These are phyloP conservation scores for Falco biarmicus DNA, from an alignment of 2,797 vertebrate species.

Conservation along the genomic window DNA sequence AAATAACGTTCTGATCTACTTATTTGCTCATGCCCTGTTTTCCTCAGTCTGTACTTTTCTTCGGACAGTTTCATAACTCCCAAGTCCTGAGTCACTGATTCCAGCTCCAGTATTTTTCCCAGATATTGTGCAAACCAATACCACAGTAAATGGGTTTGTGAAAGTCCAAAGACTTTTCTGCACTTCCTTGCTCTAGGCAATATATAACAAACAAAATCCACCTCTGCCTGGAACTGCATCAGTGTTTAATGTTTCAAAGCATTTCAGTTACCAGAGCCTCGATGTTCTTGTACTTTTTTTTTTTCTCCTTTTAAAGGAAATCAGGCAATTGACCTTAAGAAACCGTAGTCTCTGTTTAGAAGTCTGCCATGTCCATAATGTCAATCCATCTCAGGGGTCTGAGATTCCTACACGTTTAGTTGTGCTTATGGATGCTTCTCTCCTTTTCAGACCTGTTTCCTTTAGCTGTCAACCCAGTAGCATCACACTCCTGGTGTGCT, in stretches of 20 bases:
- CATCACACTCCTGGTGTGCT: neutral
- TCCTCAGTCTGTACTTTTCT: neutral
- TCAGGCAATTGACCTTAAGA: neutral
- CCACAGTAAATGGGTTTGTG: neutral
- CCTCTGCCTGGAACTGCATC: neutral
- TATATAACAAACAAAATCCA: neutral
- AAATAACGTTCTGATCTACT: slow-evolving; percentile 31
- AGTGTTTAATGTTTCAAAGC: neutral
- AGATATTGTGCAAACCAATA: neutral
- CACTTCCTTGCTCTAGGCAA: neutral
- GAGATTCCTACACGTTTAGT: neutral
- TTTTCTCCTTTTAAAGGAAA: neutral
- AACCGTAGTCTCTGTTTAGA: neutral
- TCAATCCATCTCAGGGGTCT: neutral
- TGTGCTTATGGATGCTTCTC: neutral
- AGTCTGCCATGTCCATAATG: neutral
- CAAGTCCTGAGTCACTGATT: neutral
- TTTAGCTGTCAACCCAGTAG: neutral
- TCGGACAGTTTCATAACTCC: slow-evolving; percentile 42
- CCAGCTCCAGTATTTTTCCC: slow-evolving; percentile 1
- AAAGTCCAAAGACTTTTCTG: neutral
- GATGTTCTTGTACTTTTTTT: neutral
- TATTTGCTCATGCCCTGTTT: slow-evolving; percentile 20
- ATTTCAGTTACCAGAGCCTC: neutral
- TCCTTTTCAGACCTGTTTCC: neutral